Conservation (phyloP, 2,113 vertebrate species). For the Microcebus jonahi region DNA sequence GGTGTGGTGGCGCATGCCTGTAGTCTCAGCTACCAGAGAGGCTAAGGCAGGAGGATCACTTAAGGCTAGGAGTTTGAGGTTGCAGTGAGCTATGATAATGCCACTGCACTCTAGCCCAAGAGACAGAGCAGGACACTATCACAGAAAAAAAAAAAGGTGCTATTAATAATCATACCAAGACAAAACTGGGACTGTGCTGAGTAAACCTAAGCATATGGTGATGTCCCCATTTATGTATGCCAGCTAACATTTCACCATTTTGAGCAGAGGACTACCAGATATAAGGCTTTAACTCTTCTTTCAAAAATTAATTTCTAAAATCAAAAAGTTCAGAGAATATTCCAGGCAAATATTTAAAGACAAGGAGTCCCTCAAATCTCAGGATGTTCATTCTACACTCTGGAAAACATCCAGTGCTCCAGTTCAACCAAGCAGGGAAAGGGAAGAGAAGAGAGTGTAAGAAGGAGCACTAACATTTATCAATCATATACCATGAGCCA, state of each 20-base stretch:
- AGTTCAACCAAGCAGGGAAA: neutral
- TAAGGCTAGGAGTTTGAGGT: too few relatives aligned
- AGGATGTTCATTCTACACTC: neutral
- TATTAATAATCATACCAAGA: slow-evolving; percentile 36
- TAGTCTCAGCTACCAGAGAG: too few relatives aligned
- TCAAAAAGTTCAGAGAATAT: neutral
- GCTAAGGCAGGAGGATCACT: too few relatives aligned
- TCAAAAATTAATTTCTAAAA: slow-evolving; percentile 55
- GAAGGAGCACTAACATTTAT: accelerated
- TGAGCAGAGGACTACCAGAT: neutral
- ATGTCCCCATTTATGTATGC: neutral
- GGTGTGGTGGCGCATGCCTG: too few relatives aligned
- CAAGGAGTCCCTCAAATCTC: neutral
- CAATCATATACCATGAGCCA: neutral
- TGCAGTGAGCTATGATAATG: too few relatives aligned
- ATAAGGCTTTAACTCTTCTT: neutral
- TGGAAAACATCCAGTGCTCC: neutral
- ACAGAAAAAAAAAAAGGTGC: neutral
- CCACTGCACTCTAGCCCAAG: too few relatives aligned
- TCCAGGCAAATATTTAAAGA: neutral
- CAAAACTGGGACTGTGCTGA: neutral
- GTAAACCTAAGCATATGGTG: neutral
- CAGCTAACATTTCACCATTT: neutral
- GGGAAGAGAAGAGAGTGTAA: neutral
- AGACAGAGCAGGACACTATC: too few relatives aligned